Conservation (phyloP, 2,113 vertebrate species). For the Corythaeola cristata region DNA sequence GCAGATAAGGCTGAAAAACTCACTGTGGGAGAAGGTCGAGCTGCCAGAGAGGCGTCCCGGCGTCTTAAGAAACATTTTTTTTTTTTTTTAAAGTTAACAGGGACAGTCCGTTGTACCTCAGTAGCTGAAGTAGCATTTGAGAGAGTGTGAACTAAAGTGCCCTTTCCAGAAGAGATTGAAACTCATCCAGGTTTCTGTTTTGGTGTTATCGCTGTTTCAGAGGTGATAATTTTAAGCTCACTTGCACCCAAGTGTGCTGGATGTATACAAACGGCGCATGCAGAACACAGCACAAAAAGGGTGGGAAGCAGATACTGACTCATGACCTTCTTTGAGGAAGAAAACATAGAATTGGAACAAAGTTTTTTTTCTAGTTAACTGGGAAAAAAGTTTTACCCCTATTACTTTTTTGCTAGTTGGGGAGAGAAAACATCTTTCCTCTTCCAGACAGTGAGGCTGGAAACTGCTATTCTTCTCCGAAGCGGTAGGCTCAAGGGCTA, state of each 20-base stretch:
- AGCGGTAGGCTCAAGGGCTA: neutral
- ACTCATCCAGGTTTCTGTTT: neutral
- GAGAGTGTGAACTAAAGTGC: fast-evolving
- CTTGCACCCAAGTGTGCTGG: fast-evolving
- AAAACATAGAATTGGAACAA: neutral
- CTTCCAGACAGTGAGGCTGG: neutral
- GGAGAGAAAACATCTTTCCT: neutral
- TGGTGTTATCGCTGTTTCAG: fast-evolving
- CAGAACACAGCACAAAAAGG: neutral
- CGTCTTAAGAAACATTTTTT: no score
- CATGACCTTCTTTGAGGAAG: neutral
- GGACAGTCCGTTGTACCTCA: fast-evolving
- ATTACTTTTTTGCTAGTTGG: neutral
- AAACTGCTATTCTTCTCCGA: neutral
- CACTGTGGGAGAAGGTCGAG: fast-evolving
- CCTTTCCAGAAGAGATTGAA: neutral
- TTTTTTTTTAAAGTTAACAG: no score
- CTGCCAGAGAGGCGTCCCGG: no score
- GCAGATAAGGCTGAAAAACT: neutral
- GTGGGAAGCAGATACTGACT: neutral
- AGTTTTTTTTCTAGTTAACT: neutral
- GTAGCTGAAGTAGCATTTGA: neutral
- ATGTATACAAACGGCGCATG: fast-evolving
- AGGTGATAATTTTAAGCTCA: neutral
- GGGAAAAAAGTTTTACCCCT: neutral